A percentile compares a stretch with the other conserved stretches of the same genome.
Conservation (phyloP, 2,797 vertebrate genomes). For the Petrocephalus schoutedeni region DNA sequence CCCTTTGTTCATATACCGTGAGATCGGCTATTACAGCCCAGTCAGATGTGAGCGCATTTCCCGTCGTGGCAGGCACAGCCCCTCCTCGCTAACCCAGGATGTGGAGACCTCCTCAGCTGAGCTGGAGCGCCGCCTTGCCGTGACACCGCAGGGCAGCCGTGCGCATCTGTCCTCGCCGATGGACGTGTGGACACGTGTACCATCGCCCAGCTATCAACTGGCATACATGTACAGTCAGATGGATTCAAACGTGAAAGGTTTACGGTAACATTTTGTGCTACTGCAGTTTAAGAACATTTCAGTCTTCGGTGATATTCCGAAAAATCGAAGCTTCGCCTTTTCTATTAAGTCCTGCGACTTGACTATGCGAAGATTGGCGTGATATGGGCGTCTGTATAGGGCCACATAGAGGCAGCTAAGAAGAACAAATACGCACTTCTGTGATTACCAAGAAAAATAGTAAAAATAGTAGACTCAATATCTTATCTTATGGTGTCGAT, state of each 20-base stretch:
- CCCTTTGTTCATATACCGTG: constrained; percentile 14
- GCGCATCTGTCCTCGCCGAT: background rate
- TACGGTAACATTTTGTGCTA: background rate
- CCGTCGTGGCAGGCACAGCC: constrained; percentile 41
- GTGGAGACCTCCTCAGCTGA: background rate
- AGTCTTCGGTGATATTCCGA: background rate
- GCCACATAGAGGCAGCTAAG: background rate
- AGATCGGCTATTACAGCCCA: constrained; percentile 39
- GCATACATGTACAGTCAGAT: background rate
- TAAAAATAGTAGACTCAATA: background rate
- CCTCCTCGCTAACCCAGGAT: constrained; percentile 33
- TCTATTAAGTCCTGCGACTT: background rate
- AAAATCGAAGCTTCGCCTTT: background rate
- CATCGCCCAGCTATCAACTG: no score
- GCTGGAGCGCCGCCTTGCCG: constrained; percentile 13
- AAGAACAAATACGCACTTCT: background rate
- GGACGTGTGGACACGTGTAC: background rate
- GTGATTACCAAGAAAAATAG: background rate
- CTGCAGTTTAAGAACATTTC: background rate
- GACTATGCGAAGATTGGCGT: background rate
- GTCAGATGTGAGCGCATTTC: constrained; percentile 60
- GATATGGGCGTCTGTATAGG: background rate
- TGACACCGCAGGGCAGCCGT: background rate
- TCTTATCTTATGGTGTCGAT: background rate
- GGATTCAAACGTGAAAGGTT: background rate